Conservation (phyloP, 1,140 invertebrate species). For the Theocolax elegans region DNA sequence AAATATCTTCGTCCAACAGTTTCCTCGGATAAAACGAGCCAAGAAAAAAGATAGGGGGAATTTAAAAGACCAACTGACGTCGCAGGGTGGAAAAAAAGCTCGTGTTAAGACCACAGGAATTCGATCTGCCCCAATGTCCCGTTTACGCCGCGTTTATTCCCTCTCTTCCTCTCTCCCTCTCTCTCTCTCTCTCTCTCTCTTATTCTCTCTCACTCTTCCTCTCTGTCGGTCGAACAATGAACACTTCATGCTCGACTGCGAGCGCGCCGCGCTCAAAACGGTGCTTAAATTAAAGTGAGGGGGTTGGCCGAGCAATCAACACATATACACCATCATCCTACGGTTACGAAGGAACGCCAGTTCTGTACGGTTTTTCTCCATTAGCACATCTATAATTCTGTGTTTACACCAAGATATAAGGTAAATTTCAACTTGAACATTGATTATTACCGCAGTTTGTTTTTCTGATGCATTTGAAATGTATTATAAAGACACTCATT, state of each 20-base stretch:
- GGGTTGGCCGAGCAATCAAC: conserved; percentile 43
- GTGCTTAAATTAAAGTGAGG: conserved; percentile 39
- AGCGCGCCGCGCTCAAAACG: conserved; percentile 32
- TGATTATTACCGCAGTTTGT: no score
- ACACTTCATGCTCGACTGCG: conserved; percentile 39
- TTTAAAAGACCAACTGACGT: conserved; percentile 28
- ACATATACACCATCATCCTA: background rate
- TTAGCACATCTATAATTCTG: no score
- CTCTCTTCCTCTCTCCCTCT: background rate
- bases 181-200: conserved; percentile 1
- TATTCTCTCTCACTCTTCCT: background rate
- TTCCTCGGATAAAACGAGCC: background rate
- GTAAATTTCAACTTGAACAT: no score
- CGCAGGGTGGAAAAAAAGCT: conserved; percentile 10
- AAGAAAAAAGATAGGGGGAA: conserved; percentile 6
- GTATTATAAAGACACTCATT: no score
- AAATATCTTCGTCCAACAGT: no score
- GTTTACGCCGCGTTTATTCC: conserved; percentile 8
- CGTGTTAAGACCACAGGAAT: conserved; percentile 34
- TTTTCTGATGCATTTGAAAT: no score
- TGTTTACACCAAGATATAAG: no score
- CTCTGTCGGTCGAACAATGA: conserved; percentile 27
- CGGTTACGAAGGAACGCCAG: conserved; percentile 8
- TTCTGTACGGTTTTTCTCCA: no score
- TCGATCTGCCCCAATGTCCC: conserved; percentile 40